These are phyloP conservation scores for Venustoraphidia nigricollis DNA, from an alignment of 2,888 invertebrate species.

Conservation along the genomic window DNA sequence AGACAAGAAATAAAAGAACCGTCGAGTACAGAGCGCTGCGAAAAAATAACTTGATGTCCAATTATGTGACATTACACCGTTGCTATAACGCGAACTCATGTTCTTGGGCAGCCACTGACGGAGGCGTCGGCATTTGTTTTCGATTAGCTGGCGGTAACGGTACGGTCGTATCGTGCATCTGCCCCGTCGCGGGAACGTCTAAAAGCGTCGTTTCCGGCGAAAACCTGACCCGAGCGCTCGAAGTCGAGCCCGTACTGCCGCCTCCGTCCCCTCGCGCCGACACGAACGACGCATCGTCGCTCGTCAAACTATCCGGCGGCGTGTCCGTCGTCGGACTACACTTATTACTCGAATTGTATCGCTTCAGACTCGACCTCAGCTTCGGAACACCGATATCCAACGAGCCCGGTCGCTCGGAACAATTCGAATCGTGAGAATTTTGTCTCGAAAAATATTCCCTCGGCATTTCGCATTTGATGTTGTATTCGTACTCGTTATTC, in stretches of 20 bases:
- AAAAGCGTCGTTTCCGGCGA: slow-evolving; percentile 59
- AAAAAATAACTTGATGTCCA: no score
- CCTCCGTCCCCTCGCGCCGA: slow-evolving; percentile 56
- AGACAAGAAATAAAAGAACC: no score
- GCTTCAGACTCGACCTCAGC: slow-evolving; percentile 63
- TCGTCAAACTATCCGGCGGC: slow-evolving; percentile 70
- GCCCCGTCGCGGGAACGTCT: slow-evolving; percentile 38
- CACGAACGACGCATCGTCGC: slow-evolving; percentile 78
- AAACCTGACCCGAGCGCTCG: slow-evolving; percentile 58
- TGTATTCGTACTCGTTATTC: slow-evolving; percentile 22
- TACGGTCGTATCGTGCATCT: slow-evolving; percentile 34
- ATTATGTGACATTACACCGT: slow-evolving; percentile 7
- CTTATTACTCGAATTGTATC: slow-evolving; percentile 49
- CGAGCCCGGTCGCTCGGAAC: slow-evolving; percentile 42
- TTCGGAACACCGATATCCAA: slow-evolving; percentile 48
- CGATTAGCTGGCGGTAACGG: slow-evolving; percentile 34
- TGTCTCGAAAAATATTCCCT: slow-evolving; percentile 23
- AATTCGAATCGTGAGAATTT: slow-evolving; percentile 31
- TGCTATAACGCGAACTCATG: slow-evolving; percentile 39
- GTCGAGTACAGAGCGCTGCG: no score
- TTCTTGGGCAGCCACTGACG: slow-evolving; percentile 34
- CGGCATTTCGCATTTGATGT: slow-evolving; percentile 12
- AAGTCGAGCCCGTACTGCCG: slow-evolving; percentile 29
- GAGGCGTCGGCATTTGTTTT: slow-evolving; percentile 28
- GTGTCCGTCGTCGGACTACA: slow-evolving; percentile 71